Conservation (phyloP, 2,113 vertebrate genomes). For the Hydrolagus affinis region DNA sequence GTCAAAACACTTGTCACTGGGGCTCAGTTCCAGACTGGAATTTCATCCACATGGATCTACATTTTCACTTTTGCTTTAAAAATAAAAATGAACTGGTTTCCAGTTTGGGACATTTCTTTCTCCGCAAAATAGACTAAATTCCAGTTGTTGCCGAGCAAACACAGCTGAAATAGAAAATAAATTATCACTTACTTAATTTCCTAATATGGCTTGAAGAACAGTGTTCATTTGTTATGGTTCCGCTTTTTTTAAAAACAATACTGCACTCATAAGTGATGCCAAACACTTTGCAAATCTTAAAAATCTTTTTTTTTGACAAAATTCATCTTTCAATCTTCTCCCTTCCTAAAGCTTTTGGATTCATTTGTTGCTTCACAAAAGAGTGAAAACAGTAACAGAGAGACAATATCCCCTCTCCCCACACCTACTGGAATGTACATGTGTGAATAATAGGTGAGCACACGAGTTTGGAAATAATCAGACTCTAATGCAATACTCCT, state of each 20-base stretch:
- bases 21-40: not conserved
- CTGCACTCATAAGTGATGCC: not conserved
- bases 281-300: not conserved
- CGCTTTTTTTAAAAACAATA: conserved; percentile 1
- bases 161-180: conserved; percentile 4
- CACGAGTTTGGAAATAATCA: not conserved
- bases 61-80: conserved; percentile 13
- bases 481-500: not conserved
- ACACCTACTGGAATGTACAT: no score
- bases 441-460: not conserved
- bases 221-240: conserved; percentile 10
- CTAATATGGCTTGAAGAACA: not conserved
- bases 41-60: conserved; percentile 13
- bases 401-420: no score
- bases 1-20: not conserved
- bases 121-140: conserved; percentile 4
- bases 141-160: not conserved
- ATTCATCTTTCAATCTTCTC: not conserved
- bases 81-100: conserved; percentile 6
- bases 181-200: conserved; percentile 6
- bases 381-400: no score
- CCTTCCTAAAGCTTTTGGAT: not conserved
- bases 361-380: not conserved
- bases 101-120: not conserved
- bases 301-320: no score